Conservation (phyloP, 2,113 vertebrate genomes). For the Nerophis lumbriciformis region DNA sequence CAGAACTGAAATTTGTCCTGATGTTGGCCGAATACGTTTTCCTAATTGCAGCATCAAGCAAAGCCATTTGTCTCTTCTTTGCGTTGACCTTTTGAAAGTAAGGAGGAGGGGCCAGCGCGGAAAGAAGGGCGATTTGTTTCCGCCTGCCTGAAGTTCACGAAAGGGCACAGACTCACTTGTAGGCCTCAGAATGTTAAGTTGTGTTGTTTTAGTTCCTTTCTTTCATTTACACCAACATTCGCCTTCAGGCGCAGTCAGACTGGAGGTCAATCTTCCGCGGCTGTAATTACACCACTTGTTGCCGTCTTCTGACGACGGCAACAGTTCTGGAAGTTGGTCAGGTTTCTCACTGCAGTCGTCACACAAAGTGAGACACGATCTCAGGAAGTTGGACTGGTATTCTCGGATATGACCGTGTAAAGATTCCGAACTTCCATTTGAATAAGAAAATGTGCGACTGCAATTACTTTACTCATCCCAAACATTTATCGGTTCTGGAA, state of each 20-base stretch:
- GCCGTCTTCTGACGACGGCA: conserved; percentile 2
- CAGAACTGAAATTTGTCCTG: conserved; percentile 2
- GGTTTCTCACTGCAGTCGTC: neutral
- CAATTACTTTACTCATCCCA: too few relatives aligned
- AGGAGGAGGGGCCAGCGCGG: conserved; percentile 4
- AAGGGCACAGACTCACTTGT: conserved; percentile 16
- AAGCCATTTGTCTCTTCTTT: conserved; percentile 42
- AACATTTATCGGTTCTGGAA: too few relatives aligned
- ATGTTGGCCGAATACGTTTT: conserved; percentile 28
- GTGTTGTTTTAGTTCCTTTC: conserved; percentile 16
- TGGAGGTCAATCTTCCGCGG: conserved; percentile 44
- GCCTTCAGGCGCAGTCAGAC: conserved; percentile 31
- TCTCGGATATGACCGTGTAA: neutral
- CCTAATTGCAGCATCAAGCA: conserved; percentile 26
- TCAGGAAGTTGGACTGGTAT: neutral
- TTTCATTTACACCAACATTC: conserved; percentile 7
- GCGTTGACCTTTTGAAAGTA: conserved; percentile 35
- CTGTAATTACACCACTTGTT: conserved; percentile 42
- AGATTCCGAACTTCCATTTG: too few relatives aligned
- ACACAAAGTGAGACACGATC: neutral
- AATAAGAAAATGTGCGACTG: too few relatives aligned
- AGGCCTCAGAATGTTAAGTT: conserved; percentile 14
- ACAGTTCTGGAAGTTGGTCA: neutral
- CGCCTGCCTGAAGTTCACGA: conserved; percentile 41
- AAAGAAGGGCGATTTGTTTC: conserved; percentile 38